Evolutionary conservation across 35 echinoderm and acorn worm genomes (phyloP).

Genomic region (Apostichopus californicus): DNA sequence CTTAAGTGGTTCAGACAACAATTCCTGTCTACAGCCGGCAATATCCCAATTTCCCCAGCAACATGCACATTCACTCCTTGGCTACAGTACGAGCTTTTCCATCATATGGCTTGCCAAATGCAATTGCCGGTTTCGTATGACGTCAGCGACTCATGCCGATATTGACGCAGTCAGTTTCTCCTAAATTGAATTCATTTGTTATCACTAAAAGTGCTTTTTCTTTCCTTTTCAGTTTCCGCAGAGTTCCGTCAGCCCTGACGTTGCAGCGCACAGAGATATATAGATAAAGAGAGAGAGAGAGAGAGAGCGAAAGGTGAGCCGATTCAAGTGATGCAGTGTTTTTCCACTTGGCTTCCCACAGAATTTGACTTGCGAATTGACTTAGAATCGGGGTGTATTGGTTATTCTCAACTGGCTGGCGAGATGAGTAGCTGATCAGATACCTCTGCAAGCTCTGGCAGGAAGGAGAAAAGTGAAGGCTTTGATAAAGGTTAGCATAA

Average conservation of each 20-base stretch:
- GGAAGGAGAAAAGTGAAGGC: constrained; percentile 19
- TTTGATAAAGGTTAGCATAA: constrained; percentile 21
- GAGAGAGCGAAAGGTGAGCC: background rate
- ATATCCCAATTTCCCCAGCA: constrained; percentile 18
- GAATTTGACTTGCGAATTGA: constrained; percentile 31
- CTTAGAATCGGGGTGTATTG: constrained; percentile 11
- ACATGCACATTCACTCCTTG: background rate
- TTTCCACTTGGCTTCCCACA: constrained; percentile 47
- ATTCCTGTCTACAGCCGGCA: background rate
- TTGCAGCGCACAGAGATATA: background rate
- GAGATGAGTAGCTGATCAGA: constrained; percentile 44
- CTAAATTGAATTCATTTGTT: constrained; percentile 50
- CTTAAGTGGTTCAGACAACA: constrained; percentile 42
- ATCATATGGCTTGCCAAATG: constrained; percentile 23
- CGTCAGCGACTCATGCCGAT: constrained; percentile 28
- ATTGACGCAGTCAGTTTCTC: constrained; percentile 44
- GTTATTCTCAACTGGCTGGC: constrained; percentile 37
- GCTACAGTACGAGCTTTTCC: background rate
- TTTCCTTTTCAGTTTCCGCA: constrained; percentile 45
- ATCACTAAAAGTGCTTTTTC: constrained; percentile 54
- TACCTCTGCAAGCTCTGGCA: background rate
- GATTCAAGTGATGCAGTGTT: constrained; percentile 30
- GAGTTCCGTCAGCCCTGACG: background rate
- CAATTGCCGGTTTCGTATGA: constrained; percentile 30
- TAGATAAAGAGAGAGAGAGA: background rate